Percentiles rank a stretch among this genome's conserved stretches.
phyloP scores from a whole-genome alignment of 1,140 invertebrate species.

The Physella acuta region DNA sequence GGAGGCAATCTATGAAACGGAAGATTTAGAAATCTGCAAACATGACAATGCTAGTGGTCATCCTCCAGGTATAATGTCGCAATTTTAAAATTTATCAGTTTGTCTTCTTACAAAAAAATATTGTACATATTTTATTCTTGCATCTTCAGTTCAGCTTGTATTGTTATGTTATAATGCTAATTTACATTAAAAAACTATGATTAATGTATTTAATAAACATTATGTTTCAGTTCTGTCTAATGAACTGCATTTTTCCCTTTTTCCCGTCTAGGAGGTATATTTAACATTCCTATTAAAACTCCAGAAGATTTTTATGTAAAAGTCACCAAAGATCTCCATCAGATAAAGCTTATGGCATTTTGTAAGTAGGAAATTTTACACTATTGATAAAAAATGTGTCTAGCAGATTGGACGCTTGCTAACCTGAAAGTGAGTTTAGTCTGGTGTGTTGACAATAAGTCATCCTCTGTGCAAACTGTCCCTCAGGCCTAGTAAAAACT shows the following conservation, averaged over 20 bases:
- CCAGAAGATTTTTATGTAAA: slow-evolving; percentile 21
- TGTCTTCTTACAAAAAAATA: too few species aligned
- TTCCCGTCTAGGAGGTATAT: slow-evolving; percentile 20
- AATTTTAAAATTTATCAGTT: too few species aligned
- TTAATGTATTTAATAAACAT: background rate
- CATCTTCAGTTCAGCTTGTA: background rate
- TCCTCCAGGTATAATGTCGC: slow-evolving; percentile 16
- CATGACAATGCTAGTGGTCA: slow-evolving; percentile 22
- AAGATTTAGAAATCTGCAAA: slow-evolving; percentile 19
- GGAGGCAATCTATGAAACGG: slow-evolving; percentile 26
- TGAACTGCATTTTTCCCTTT: too few species aligned
- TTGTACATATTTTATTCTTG: too few species aligned
- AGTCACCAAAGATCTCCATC: slow-evolving; percentile 19
- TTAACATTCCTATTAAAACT: slow-evolving; percentile 23
- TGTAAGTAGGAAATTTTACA: too few species aligned
- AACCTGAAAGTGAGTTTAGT: too few species aligned
- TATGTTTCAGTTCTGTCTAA: background rate
- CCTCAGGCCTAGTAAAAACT: too few species aligned
- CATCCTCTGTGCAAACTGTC: too few species aligned
- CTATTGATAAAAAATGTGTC: too few species aligned
- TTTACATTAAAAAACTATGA: background rate
- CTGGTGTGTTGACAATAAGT: too few species aligned
- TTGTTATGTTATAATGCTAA: background rate
- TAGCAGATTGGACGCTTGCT: too few species aligned
- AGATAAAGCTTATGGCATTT: slow-evolving; percentile 10